Evolutionary conservation across 1,140 invertebrate species (phyloP).

Genomic region (Achatina immaculata): DNA sequence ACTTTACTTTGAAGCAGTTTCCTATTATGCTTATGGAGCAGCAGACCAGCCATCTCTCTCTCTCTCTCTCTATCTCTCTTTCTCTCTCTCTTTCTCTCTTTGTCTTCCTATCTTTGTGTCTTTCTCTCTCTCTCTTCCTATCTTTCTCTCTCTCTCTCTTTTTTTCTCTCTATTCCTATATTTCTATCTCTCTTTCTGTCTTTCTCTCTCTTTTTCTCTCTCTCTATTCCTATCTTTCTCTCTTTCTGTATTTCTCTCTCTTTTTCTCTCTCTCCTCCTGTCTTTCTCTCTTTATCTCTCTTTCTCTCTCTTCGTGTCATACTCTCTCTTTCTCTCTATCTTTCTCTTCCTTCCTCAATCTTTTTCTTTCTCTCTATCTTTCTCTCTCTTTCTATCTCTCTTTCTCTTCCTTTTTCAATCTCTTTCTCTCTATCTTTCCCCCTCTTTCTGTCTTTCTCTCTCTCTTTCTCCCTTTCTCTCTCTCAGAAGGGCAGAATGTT

Average conservation of each 20-base stretch:
- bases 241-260: not conserved
- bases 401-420: too few species aligned
- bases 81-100: not conserved
- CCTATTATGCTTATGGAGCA: too few species aligned
- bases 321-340: too few species aligned
- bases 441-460: not conserved
- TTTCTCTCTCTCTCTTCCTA: not conserved
- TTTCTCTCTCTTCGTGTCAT: too few species aligned
- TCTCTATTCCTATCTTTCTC: conserved; percentile 12
- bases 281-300: not conserved
- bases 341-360: too few species aligned
- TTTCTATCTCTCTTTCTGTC: not conserved
- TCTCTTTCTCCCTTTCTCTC: not conserved
- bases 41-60: not conserved
- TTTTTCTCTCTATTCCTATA: not conserved
- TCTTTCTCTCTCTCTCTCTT: not conserved
- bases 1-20: too few species aligned
- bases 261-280: conserved; percentile 1
- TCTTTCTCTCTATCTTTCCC: too few species aligned
- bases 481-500: too few species aligned
- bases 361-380: too few species aligned
- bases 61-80: not conserved
- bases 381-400: too few species aligned
- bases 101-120: not conserved
- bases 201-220: not conserved